These are phyloP conservation scores for Lycocorax pyrrhopterus DNA, from an alignment of 2,113 vertebrate species.

Conservation along the genomic window DNA sequence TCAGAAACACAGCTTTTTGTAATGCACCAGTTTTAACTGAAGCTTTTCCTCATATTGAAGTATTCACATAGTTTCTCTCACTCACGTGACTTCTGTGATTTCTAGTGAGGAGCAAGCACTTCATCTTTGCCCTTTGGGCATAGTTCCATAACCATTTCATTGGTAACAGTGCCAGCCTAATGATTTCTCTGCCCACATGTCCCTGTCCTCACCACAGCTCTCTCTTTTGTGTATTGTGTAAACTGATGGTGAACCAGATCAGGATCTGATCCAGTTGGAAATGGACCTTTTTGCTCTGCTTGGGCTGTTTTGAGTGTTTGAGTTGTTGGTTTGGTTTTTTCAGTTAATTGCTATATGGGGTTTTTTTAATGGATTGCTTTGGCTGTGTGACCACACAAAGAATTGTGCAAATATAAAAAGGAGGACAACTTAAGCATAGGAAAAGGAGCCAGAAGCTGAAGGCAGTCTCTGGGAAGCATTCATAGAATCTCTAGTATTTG, in stretches of 20 bases:
- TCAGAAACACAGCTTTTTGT: not conserved
- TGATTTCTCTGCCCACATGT: not conserved
- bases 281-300: not conserved
- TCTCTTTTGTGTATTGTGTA: not conserved
- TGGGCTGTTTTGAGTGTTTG: not conserved
- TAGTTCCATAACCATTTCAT: not conserved
- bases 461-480: not conserved
- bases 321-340: not conserved
- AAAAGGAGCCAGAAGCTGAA: not conserved
- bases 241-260: not conserved
- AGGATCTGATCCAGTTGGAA: not conserved
- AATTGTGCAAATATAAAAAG: not conserved
- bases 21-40: not conserved
- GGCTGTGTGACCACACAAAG: not conserved
- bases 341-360: not conserved
- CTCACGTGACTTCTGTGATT: not conserved
- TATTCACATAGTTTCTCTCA: not conserved
- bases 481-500: not conserved
- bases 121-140: conserved; percentile 49
- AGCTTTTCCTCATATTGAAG: not conserved
- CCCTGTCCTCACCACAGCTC: not conserved
- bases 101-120: not conserved
- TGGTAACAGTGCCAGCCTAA: not conserved
- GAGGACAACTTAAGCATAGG: not conserved
- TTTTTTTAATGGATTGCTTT: not conserved